A percentile compares a stretch with the other conserved stretches of the same genome.
phyloP scores from a whole-genome alignment of 2,797 vertebrate species.

The Limnodromus scolopaceus region DNA sequence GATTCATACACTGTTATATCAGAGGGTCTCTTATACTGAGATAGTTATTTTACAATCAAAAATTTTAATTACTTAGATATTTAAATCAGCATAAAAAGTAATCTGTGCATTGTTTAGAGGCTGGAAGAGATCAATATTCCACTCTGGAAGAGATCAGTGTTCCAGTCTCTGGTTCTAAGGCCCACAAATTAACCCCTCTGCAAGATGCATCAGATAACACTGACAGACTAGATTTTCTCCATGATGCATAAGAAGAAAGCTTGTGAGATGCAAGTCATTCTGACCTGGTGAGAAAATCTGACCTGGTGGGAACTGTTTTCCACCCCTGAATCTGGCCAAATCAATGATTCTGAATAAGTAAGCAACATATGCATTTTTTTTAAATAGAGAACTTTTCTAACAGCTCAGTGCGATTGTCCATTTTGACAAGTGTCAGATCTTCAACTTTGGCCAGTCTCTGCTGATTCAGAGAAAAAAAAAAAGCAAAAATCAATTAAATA shows the following conservation, averaged over 20 bases:
- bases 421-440: neutral
- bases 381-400: neutral
- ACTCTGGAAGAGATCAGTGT: neutral
- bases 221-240: neutral
- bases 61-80: neutral
- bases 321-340: neutral
- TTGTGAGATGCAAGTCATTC: neutral
- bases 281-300: neutral
- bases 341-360: neutral
- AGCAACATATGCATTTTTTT: neutral
- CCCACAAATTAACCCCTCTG: neutral
- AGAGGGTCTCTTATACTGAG: neutral
- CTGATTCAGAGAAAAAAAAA: neutral
- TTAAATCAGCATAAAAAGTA: neutral
- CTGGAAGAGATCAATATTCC: neutral
- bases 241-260: neutral
- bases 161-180: neutral
- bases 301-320: neutral
- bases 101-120: neutral
- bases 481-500: fast-evolving
- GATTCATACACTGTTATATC: neutral
- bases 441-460: neutral
- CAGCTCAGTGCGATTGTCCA: neutral
- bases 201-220: neutral
- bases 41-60: neutral